These are phyloP conservation scores for Dendrocincla tyrannina DNA, from an alignment of 2,797 vertebrate genomes.

Conservation along the genomic window DNA sequence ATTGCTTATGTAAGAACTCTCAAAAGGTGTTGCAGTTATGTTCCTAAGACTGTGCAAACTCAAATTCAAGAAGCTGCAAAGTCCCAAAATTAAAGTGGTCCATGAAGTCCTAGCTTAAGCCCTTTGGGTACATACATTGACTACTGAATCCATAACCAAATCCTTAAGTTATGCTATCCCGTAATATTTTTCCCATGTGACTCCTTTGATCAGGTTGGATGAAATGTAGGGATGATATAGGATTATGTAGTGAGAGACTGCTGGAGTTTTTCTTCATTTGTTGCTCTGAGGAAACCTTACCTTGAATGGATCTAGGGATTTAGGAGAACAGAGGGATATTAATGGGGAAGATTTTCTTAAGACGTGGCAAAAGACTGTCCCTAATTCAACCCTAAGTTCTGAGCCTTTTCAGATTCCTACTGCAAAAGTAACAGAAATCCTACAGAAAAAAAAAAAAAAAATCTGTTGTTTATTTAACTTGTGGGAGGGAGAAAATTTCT, in stretches of 20 bases:
- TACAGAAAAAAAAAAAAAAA: background rate
- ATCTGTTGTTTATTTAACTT: background rate
- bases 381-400: background rate
- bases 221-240: background rate
- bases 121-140: background rate
- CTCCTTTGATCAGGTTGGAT: background rate
- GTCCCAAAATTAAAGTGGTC: background rate
- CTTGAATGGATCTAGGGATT: background rate
- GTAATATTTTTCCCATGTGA: background rate
- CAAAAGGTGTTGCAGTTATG: background rate
- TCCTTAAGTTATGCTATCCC: background rate
- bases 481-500: background rate
- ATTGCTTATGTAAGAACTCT: background rate
- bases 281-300: background rate
- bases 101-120: background rate
- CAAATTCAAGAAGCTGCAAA: background rate
- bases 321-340: background rate
- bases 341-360: slow-evolving; percentile 6
- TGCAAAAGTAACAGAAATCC: background rate
- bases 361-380: background rate
- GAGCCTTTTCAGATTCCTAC: background rate
- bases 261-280: background rate
- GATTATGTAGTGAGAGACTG: background rate
- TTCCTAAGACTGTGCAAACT: background rate
- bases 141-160: background rate